These are phyloP conservation scores for Craterocephalus amniculus DNA, from an alignment of 2,797 vertebrate genomes.

Conservation along the genomic window DNA sequence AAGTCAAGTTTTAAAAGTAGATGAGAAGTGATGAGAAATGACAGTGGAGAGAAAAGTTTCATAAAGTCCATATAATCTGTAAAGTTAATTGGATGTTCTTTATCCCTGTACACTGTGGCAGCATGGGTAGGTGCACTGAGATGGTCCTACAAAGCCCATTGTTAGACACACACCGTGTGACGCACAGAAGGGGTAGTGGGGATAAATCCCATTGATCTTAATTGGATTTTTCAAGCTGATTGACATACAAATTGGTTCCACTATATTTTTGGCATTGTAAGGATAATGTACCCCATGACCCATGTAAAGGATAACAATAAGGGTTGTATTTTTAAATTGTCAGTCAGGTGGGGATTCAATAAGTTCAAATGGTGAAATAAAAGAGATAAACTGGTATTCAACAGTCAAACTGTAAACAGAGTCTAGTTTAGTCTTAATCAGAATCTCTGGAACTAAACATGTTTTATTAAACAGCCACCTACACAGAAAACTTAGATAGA, in stretches of 20 bases:
- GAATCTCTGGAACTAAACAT: conserved; percentile 30
- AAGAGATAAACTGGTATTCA: conserved; percentile 1
- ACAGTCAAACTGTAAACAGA: conserved; percentile 14
- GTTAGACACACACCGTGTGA: conserved; percentile 68
- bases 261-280: conserved; percentile 50
- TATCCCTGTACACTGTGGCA: conserved; percentile 35
- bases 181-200: conserved; percentile 44
- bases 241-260: conserved; percentile 45
- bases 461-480: conserved; percentile 54
- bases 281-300: conserved; percentile 32
- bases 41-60: conserved; percentile 51
- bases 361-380: conserved; percentile 10
- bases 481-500: conserved; percentile 15
- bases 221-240: conserved; percentile 67
- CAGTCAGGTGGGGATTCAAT: conserved; percentile 22
- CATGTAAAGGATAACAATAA: conserved; percentile 35
- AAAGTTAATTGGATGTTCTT: conserved; percentile 71
- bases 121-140: conserved; percentile 58
- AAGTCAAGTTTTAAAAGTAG: conserved; percentile 54
- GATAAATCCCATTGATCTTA: conserved; percentile 69
- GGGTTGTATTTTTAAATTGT: conserved; percentile 35
- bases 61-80: conserved; percentile 60
- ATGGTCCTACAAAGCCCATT: conserved; percentile 59
- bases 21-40: conserved; percentile 51
- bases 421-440: conserved; percentile 34